phyloP scores from a whole-genome alignment of 2,888 invertebrate genomes.

The Carterocephalus palaemon region DNA sequence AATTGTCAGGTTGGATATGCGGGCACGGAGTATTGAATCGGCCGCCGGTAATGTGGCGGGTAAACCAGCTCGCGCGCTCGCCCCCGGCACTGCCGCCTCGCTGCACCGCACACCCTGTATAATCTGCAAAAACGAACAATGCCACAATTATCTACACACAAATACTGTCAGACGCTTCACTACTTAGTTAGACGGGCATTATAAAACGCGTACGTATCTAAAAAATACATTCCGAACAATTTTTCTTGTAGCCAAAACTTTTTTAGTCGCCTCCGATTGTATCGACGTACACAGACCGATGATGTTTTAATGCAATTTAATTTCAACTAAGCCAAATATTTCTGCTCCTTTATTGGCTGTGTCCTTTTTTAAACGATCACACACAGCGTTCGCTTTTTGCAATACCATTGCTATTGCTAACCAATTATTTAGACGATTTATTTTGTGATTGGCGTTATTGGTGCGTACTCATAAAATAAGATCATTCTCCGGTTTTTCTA shows the following conservation, averaged over 20 bases:
- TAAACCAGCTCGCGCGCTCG: conserved; percentile 72
- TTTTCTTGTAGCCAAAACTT: conserved; percentile 20
- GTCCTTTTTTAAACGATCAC: conserved; percentile 13
- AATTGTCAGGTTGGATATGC: conserved; percentile 52
- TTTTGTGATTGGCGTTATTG: too few relatives aligned
- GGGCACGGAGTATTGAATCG: conserved; percentile 54
- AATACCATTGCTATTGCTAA: too few relatives aligned
- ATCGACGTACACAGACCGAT: conserved; percentile 9
- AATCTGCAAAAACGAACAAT: conserved; percentile 72
- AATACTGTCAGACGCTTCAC: conserved; percentile 29
- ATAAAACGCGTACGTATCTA: conserved; percentile 32
- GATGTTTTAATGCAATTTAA: conserved; percentile 68
- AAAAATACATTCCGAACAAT: conserved; percentile 23
- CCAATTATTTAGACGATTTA: too few relatives aligned
- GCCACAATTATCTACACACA: conserved; percentile 34
- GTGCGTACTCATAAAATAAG: too few relatives aligned
- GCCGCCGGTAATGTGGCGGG: conserved; percentile 64
- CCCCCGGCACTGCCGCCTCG: conserved; percentile 27
- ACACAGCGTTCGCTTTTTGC: conserved; percentile 7
- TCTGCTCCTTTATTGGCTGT: conserved; percentile 25
- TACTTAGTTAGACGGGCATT: conserved; percentile 27
- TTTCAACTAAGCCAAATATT: conserved; percentile 58
- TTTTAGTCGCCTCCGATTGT: conserved; percentile 25
- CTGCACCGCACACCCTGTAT: conserved; percentile 54
- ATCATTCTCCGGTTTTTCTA: too few relatives aligned